phyloP scores from a whole-genome alignment of 2,888 invertebrate species.

The Zootermopsis nevadensis region DNA sequence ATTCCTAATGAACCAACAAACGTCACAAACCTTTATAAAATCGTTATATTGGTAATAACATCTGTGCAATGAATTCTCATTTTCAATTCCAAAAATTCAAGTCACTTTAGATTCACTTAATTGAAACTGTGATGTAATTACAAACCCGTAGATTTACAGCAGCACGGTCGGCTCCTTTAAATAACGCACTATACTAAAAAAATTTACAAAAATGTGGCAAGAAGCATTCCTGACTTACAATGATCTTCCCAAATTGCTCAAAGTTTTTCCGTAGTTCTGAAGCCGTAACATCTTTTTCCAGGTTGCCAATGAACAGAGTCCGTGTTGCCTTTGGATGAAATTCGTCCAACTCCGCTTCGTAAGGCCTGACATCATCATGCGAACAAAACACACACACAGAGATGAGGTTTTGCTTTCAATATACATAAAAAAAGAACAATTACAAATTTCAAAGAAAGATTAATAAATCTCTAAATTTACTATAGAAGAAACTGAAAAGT shows the following conservation, averaged over 20 bases:
- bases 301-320: slow-evolving; percentile 95
- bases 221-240: slow-evolving; percentile 69
- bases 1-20: too few relatives aligned
- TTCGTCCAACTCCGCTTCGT: slow-evolving; percentile 96
- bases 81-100: neutral
- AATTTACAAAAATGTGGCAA: neutral
- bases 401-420: too few relatives aligned
- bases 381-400: too few relatives aligned
- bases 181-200: neutral
- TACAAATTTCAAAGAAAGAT: too few relatives aligned
- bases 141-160: neutral
- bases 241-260: slow-evolving; percentile 95
- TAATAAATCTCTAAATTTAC: too few relatives aligned
- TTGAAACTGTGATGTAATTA: neutral
- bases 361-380: slow-evolving; percentile 71
- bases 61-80: too few relatives aligned
- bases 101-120: neutral
- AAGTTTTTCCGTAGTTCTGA: slow-evolving; percentile 92
- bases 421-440: too few relatives aligned
- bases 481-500: too few relatives aligned
- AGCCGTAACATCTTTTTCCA: slow-evolving; percentile 93
- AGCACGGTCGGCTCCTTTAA: too few relatives aligned
- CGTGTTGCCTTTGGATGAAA: slow-evolving; percentile 97
- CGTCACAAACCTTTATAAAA: too few relatives aligned
- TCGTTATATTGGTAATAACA: too few relatives aligned